Conservation (phyloP, 2,888 invertebrate species). For the Ethmia dodecea region DNA sequence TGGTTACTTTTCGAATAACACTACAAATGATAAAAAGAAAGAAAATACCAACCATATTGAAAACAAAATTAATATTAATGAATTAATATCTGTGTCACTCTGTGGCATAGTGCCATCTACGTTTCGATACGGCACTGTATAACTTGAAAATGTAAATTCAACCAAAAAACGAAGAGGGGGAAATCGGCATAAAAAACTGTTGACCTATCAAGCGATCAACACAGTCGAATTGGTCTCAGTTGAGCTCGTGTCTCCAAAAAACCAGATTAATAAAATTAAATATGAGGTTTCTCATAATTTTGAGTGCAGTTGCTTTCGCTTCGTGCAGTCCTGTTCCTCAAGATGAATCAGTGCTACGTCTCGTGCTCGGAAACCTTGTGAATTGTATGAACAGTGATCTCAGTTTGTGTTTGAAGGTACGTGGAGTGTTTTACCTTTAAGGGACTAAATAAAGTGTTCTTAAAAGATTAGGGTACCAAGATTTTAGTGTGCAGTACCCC, state of each 20-base stretch:
- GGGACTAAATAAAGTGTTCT: too few relatives aligned
- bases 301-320: constrained; percentile 47
- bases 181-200: constrained; percentile 67
- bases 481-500: too few relatives aligned
- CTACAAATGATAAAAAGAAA: constrained; percentile 36
- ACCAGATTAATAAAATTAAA: constrained; percentile 24
- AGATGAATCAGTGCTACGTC: constrained; percentile 50
- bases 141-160: constrained; percentile 63
- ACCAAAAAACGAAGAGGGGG: constrained; percentile 55
- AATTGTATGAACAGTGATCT: constrained; percentile 66
- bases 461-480: too few relatives aligned
- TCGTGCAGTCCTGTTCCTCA: constrained; percentile 46
- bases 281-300: constrained; percentile 55
- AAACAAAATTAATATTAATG: constrained; percentile 62
- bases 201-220: constrained; percentile 52
- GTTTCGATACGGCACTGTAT: constrained; percentile 47
- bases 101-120: constrained; percentile 54
- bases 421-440: too few relatives aligned
- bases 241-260: constrained; percentile 31
- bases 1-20: constrained; percentile 38
- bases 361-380: constrained; percentile 50
- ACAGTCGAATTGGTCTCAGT: constrained; percentile 59
- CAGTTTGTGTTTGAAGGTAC: constrained; percentile 64
- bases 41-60: constrained; percentile 33
- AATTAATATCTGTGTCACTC: constrained; percentile 55